These are phyloP conservation scores for Exocentrus adspersus DNA, from an alignment of 2,888 invertebrate species.

Conservation along the genomic window DNA sequence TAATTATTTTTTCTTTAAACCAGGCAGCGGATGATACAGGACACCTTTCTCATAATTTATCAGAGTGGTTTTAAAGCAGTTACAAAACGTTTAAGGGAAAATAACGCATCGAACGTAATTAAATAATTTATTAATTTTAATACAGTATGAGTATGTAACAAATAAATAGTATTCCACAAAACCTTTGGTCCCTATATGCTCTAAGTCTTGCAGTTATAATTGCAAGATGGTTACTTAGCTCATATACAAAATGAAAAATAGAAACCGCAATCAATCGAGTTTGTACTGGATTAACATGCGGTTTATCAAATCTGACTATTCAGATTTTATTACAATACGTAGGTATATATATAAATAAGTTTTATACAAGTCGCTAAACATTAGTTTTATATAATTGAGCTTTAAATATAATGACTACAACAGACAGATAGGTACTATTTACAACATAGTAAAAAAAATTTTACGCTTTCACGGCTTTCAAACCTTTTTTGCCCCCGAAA, in stretches of 20 bases:
- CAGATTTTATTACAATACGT: slow-evolving; percentile 31
- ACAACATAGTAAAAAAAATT: slow-evolving; percentile 34
- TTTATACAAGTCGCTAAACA: slow-evolving; percentile 34
- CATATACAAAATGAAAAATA: slow-evolving; percentile 27
- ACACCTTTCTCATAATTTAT: too few relatives aligned
- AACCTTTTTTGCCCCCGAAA: slow-evolving; percentile 68
- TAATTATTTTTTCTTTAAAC: too few relatives aligned
- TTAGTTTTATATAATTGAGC: slow-evolving; percentile 42
- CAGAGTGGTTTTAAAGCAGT: too few relatives aligned
- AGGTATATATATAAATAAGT: too few relatives aligned
- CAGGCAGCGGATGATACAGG: too few relatives aligned
- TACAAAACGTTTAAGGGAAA: background rate
- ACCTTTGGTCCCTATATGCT: slow-evolving; percentile 62
- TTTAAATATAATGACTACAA: slow-evolving; percentile 47
- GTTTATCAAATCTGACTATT: slow-evolving; percentile 28
- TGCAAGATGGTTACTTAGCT: slow-evolving; percentile 24
- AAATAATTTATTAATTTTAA: slow-evolving; percentile 45
- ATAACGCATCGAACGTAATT: background rate
- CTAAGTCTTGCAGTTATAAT: slow-evolving; percentile 36
- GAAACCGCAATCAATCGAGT: slow-evolving; percentile 26
- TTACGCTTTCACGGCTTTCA: slow-evolving; percentile 55
- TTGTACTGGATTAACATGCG: slow-evolving; percentile 27
- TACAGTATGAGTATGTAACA: slow-evolving; percentile 48
- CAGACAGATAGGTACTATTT: slow-evolving; percentile 42
- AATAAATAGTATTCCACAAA: slow-evolving; percentile 61